phyloP scores from a whole-genome alignment of 2,797 vertebrate genomes.

The Ptychadena robeensis region DNA sequence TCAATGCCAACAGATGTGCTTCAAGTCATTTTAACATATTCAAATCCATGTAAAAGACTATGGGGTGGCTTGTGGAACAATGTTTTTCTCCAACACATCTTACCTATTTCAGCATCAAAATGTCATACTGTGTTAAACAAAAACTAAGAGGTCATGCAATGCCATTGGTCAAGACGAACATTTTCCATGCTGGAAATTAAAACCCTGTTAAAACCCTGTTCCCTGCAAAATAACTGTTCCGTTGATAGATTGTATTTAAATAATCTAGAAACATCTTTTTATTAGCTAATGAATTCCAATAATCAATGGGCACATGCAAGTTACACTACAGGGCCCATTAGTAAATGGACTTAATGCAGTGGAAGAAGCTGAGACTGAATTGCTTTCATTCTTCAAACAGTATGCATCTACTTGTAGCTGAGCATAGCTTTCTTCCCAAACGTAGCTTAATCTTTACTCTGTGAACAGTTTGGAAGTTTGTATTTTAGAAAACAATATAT shows the following conservation, averaged over 20 bases:
- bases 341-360: neutral
- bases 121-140: no score
- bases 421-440: neutral
- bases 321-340: neutral
- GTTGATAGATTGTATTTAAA: neutral
- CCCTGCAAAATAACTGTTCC: neutral
- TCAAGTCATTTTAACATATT: no score
- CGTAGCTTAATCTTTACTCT: neutral
- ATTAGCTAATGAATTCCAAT: neutral
- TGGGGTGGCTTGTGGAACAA: no score
- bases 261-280: neutral
- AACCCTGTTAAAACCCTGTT: neutral
- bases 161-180: no score
- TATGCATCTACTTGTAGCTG: neutral
- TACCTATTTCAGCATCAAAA: no score
- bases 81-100: no score
- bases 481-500: neutral
- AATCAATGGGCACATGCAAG: neutral
- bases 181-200: neutral
- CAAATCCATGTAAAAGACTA: no score
- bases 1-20: no score
- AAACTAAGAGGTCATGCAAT: no score
- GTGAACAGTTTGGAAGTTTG: neutral
- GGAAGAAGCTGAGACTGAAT: conserved; percentile 1
- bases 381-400: neutral